phyloP scores from a whole-genome alignment of 2,797 vertebrate genomes.

The Rhinophrynus dorsalis region DNA sequence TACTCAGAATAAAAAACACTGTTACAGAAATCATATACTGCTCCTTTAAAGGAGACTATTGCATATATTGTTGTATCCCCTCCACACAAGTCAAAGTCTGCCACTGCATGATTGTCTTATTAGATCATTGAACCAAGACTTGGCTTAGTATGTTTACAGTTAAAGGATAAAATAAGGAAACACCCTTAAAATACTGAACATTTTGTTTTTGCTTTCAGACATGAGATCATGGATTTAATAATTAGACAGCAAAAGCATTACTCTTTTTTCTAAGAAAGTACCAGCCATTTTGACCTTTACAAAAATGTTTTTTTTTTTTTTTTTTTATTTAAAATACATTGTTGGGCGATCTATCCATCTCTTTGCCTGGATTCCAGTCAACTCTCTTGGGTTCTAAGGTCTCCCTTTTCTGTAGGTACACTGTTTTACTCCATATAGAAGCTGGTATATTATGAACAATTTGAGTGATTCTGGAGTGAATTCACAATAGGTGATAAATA shows the following conservation, averaged over 20 bases:
- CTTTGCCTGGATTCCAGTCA: not conserved
- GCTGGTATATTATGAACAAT: no score
- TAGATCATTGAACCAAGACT: not conserved
- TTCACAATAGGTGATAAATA: no score
- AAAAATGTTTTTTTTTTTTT: no score
- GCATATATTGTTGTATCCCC: not conserved
- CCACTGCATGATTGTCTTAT: not conserved
- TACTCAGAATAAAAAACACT: no score
- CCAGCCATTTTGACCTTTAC: not conserved
- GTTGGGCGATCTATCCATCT: not conserved
- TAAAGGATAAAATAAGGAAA: not conserved
- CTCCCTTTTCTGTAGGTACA: no score
- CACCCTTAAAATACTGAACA: conserved; percentile 2
- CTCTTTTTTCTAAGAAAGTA: not conserved
- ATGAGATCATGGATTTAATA: conserved; percentile 25
- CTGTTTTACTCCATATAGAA: no score
- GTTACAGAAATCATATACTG: no score
- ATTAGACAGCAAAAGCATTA: not conserved
- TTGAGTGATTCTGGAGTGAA: no score
- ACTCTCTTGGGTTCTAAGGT: no score
- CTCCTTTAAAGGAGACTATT: not conserved
- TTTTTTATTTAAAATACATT: not conserved
- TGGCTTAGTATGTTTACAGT: conserved; percentile 22
- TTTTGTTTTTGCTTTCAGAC: conserved; percentile 20
- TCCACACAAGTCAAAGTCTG: not conserved